phyloP scores from a whole-genome alignment of 2,113 vertebrate species.

The Clupea harengus region DNA sequence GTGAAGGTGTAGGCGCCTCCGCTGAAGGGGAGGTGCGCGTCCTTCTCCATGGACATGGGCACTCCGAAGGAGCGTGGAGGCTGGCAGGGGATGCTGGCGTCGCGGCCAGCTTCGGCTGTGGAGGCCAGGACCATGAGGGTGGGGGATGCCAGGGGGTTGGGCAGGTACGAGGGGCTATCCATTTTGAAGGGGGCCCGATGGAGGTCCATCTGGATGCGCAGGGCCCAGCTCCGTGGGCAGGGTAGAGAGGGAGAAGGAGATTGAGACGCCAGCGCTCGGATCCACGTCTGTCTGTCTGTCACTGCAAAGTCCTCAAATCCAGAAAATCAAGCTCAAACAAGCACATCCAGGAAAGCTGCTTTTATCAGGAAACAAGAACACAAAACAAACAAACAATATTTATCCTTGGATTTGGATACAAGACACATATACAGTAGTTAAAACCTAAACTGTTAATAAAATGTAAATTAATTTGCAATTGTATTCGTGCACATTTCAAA shows the following conservation, averaged over 20 bases:
- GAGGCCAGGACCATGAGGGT: conserved; percentile 97
- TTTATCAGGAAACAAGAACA: background rate
- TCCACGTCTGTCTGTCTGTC: background rate
- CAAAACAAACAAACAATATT: background rate
- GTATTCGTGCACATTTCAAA: background rate
- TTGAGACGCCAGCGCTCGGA: background rate
- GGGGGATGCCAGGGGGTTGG: conserved; percentile 91
- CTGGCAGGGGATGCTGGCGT: conserved; percentile 93
- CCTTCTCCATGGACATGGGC: conserved; percentile 91
- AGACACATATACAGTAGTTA: background rate
- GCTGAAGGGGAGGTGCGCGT: conserved; percentile 94
- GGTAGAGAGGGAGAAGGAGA: conserved; percentile 44
- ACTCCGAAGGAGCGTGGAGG: conserved; percentile 90
- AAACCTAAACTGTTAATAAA: background rate
- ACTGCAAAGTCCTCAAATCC: background rate
- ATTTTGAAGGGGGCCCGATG: conserved; percentile 98
- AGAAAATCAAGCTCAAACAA: background rate
- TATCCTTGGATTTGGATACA: background rate
- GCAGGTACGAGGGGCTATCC: conserved; percentile 97
- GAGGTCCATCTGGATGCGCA: conserved; percentile 86
- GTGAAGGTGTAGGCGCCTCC: conserved; percentile 96
- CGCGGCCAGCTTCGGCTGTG: conserved; percentile 90
- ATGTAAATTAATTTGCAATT: background rate
- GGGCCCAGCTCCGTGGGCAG: conserved; percentile 34
- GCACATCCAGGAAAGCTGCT: conserved; percentile 9